Evolutionary conservation across 2,888 invertebrate species (phyloP).

Genomic region (Cordilura impudica): DNA sequence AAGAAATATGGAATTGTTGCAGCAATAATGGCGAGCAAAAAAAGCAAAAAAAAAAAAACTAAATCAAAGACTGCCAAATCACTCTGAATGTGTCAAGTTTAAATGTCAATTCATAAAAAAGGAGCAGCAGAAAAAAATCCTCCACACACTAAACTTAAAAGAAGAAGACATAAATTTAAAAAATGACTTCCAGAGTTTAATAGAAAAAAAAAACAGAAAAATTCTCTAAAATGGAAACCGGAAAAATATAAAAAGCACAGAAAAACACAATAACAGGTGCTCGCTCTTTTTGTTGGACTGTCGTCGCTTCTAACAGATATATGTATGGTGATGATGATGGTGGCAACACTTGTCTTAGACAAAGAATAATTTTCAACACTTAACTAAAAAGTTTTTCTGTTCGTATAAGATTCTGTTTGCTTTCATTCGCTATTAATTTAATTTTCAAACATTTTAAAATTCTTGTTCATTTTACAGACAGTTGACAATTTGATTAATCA

Average conservation of each 20-base stretch:
- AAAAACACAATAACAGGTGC: conserved; percentile 2
- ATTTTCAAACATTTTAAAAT: not conserved
- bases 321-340: not conserved
- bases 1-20: not conserved
- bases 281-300: not conserved
- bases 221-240: not conserved
- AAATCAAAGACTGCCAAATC: conserved; percentile 47
- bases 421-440: not conserved
- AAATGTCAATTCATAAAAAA: conserved; percentile 62
- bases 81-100: conserved; percentile 66
- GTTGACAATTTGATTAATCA: conserved; percentile 60
- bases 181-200: conserved; percentile 25
- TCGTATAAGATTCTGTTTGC: not conserved
- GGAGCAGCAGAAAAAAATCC: not conserved
- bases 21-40: too few relatives aligned
- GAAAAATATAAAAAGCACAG: not conserved
- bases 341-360: conserved; percentile 52
- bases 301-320: not conserved
- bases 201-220: conserved; percentile 5
- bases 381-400: not conserved
- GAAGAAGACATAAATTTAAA: not conserved
- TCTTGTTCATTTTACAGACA: conserved; percentile 32
- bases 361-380: conserved; percentile 37
- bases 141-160: conserved; percentile 10
- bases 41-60: conserved; percentile 12